These are phyloP conservation scores for Neodon shergylaensis DNA, from an alignment of 2,113 vertebrate genomes.

Conservation along the genomic window DNA sequence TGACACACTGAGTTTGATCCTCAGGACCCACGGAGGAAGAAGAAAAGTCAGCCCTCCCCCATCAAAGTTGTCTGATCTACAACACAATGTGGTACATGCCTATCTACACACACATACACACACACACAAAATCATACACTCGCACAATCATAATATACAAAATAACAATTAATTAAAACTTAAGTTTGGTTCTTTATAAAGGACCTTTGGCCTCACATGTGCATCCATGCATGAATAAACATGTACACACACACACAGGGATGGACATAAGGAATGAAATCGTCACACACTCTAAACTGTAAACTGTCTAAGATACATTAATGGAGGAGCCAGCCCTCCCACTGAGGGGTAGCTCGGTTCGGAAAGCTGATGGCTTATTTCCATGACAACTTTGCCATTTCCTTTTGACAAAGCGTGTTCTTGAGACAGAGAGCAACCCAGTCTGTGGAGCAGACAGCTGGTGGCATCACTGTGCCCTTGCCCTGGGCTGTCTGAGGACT, in stretches of 20 bases:
- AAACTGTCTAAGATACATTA: not conserved
- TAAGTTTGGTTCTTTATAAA: not conserved
- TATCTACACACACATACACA: not conserved
- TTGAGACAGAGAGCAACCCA: not conserved
- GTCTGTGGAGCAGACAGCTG: fast-evolving
- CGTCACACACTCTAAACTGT: not conserved
- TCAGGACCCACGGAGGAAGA: not conserved
- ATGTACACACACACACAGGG: not conserved
- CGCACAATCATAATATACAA: no score
- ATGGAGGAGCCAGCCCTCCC: not conserved
- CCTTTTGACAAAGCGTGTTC: conserved; percentile 37
- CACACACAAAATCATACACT: not conserved
- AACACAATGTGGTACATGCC: not conserved
- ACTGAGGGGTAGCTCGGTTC: not conserved
- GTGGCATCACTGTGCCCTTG: not conserved
- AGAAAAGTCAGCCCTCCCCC: no score
- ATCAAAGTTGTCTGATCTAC: no score
- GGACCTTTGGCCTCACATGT: not conserved
- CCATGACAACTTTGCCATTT: conserved; percentile 63
- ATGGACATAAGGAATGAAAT: not conserved
- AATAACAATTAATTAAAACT: not conserved
- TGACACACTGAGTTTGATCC: not conserved
- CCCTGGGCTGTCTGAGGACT: not conserved
- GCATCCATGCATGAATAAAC: not conserved
- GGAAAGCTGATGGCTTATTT: conserved; percentile 52